Base-by-base conservation (phyloP, 2,888 invertebrate genomes). In the Eustalomyia histrio region DNA sequence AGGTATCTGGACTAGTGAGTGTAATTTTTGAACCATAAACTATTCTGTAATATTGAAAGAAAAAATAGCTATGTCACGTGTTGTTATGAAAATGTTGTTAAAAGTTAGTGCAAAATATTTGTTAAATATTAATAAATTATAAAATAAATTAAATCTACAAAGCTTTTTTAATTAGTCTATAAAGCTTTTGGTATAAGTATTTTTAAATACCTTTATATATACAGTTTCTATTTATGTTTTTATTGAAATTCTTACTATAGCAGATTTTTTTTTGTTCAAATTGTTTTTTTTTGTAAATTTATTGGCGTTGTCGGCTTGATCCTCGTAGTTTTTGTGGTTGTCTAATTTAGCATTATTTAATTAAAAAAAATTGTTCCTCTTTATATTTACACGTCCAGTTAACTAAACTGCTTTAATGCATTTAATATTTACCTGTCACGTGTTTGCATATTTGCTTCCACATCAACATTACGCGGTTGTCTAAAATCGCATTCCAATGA, bases 401-500 rank as follows among this genome's bases (percentile, higher is more conserved):
- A 17, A 43, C 35, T 29, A 29, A 29, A 21, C 1, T 52, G 43
- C 35, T 64, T 29, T 12, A 35, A 35, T 14, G 12, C 14, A 16
- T n/a, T n/a, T 57, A 35, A 71, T 79, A 76, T 83, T 87, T 88
- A 91, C 91, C 90, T 90, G 55, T 91, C 90, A 76, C 89, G 86
- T 76, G 91, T 88, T 83, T 91, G 91, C 81, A 92, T 89, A 84
- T 91, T 90, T 4, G 92, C 92, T 73, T 91, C 92, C 58, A 93
- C 92, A 17, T 92, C 91, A 24, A 92, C 84, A 84, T 91, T 92
- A 82, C 92, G 90, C 0, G 93, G 92, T 80, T 91, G 91, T 47
- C 92, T 91, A 85, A 93, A 93, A 87, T 94, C 93, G 83, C 94
- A 94, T 87, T 93, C 93, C 81, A 94, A 86, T 14, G 92, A 92